Conservation (phyloP, 2,113 vertebrate genomes). For the Elaphurus davidianus region DNA sequence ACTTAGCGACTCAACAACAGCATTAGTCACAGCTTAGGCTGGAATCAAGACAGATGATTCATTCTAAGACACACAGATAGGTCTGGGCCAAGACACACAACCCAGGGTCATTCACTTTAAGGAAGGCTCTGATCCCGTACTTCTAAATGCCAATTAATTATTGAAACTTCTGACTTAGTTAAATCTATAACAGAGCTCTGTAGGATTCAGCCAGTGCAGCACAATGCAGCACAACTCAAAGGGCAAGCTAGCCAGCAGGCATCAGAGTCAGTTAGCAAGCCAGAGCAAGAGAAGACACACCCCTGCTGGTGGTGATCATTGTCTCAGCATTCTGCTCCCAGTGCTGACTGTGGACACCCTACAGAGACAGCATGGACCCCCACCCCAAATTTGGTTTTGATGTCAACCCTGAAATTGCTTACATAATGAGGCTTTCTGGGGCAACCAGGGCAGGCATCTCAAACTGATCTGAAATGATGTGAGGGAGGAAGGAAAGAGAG, state of each 20-base stretch:
- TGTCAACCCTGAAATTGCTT: not conserved
- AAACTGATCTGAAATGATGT: conserved; percentile 7
- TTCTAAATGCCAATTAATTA: not conserved
- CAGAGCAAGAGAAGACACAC: not conserved
- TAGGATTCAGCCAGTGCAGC: not conserved
- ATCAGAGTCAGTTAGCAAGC: not conserved
- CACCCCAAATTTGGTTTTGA: not conserved
- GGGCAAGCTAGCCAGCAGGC: not conserved
- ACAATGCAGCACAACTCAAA: not conserved
- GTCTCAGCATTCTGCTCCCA: not conserved
- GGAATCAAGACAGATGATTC: not conserved
- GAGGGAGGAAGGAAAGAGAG: not conserved
- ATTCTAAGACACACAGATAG: not conserved
- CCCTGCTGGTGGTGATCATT: not conserved
- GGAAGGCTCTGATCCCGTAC: not conserved
- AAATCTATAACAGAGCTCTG: not conserved
- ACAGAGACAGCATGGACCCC: not conserved
- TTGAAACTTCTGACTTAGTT: not conserved
- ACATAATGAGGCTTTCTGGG: not conserved
- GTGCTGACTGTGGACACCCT: not conserved
- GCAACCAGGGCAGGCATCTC: not conserved
- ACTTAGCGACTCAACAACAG: not conserved
- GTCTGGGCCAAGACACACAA: not conserved
- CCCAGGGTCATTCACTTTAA: not conserved
- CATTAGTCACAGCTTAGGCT: not conserved